These are phyloP conservation scores for Lordiphosa collinella DNA, from an alignment of 1,140 invertebrate species.

Conservation along the genomic window DNA sequence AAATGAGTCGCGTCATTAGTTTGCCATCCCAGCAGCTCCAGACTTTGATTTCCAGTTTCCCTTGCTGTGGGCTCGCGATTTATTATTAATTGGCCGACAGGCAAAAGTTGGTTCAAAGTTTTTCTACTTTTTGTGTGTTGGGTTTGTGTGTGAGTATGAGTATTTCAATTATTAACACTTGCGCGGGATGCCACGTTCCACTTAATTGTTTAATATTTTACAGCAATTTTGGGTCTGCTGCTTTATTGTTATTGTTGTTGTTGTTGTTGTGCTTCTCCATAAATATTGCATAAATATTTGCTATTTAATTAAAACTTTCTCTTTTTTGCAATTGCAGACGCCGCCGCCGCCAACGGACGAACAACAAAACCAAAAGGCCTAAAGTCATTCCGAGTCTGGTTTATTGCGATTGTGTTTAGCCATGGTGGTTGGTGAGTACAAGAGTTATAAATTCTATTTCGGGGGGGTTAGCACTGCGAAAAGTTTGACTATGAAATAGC, in stretches of 20 bases:
- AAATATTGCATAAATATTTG: constrained; percentile 66
- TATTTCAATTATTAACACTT: constrained; percentile 74
- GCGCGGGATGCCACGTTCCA: constrained; percentile 36
- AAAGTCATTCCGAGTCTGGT: not conserved
- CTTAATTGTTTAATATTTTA: constrained; percentile 66
- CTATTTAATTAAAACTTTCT: constrained; percentile 67
- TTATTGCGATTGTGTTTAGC: constrained; percentile 14
- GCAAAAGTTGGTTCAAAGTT: constrained; percentile 30
- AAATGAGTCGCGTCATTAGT: constrained; percentile 71
- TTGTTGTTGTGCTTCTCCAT: constrained; percentile 26
- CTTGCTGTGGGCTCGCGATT: constrained; percentile 34
- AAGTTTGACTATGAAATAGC: too few relatives aligned
- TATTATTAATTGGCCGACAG: constrained; percentile 66
- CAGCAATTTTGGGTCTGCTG: constrained; percentile 34
- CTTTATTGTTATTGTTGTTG: constrained; percentile 18
- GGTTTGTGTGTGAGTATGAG: constrained; percentile 5
- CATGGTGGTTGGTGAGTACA: constrained; percentile 30
- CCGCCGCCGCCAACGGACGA: not conserved
- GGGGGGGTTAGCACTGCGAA: too few relatives aligned
- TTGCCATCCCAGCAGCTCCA: constrained; percentile 9
- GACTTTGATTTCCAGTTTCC: constrained; percentile 36
- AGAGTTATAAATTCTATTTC: not conserved
- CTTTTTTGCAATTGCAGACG: constrained; percentile 40
- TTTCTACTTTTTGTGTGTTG: not conserved
- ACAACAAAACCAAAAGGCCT: too few relatives aligned